phyloP scores from a whole-genome alignment of 2,113 vertebrate species.

The Hylia prasina region DNA sequence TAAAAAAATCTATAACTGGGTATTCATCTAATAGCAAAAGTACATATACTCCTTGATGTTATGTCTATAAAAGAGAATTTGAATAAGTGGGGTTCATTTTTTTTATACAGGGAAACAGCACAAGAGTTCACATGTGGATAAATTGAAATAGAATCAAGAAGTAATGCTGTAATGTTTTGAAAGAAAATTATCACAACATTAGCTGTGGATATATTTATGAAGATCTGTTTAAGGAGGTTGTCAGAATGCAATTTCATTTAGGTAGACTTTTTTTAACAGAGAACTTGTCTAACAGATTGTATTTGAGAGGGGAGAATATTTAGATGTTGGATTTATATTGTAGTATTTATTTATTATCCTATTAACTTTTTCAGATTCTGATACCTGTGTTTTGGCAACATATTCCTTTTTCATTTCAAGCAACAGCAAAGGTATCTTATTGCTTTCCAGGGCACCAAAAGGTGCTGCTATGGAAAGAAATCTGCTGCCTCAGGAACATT shows the following conservation, averaged over 20 bases:
- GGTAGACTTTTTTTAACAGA: not conserved
- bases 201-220: not conserved
- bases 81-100: not conserved
- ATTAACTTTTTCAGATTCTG: not conserved
- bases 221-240: not conserved
- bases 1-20: not conserved
- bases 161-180: not conserved
- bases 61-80: not conserved
- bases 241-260: not conserved
- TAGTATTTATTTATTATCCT: not conserved
- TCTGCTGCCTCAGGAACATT: not conserved
- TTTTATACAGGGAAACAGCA: not conserved
- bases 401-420: not conserved
- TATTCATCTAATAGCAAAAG: not conserved
- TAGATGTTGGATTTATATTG: not conserved
- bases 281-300: accelerated
- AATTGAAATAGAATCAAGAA: not conserved
- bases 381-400: not conserved
- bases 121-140: not conserved
- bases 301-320: not conserved
- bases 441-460: not conserved
- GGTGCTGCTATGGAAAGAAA: not conserved
- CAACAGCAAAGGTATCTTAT: not conserved
- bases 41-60: not conserved
- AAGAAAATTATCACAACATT: not conserved